A percentile compares a stretch with the other conserved stretches of the same genome.
Conservation (phyloP, 1,140 invertebrate species). For the Atta cephalotes region DNA sequence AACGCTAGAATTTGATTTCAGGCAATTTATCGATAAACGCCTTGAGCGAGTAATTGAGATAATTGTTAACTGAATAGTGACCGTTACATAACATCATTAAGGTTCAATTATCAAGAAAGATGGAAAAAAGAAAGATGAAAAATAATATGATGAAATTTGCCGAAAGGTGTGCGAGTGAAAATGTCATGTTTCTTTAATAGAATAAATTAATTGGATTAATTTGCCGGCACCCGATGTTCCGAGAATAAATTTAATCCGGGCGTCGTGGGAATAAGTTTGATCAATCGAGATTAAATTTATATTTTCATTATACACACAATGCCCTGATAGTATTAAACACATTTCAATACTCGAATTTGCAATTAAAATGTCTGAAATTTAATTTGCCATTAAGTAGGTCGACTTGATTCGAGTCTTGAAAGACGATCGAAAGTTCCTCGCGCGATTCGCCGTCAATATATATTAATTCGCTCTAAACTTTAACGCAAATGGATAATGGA, state of each 20-base stretch:
- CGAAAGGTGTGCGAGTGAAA: background rate
- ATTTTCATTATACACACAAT: conserved; percentile 8
- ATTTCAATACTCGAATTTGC: conserved; percentile 36
- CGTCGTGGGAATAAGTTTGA: background rate
- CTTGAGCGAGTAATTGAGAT: conserved; percentile 48
- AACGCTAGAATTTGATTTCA: conserved; percentile 42
- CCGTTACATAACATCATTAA: conserved; percentile 48
- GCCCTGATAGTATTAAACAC: background rate
- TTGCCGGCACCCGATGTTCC: background rate
- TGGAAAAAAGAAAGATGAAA: background rate
- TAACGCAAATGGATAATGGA: conserved; percentile 25
- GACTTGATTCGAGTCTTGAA: conserved; percentile 23
- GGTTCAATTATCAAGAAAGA: conserved; percentile 15
- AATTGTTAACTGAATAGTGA: conserved; percentile 43
- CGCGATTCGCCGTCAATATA: conserved; percentile 7
- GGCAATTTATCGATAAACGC: conserved; percentile 44
- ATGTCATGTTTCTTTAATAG: background rate
- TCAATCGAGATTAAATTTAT: background rate
- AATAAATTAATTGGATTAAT: conserved; percentile 31
- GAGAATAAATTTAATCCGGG: too few species aligned
- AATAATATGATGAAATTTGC: background rate
- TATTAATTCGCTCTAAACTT: background rate
- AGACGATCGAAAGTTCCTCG: conserved; percentile 15
- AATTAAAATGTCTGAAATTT: conserved; percentile 54
- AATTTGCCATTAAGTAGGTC: conserved; percentile 52